Conservation (phyloP, 2,888 invertebrate genomes). For the Caenorhabditis zanzibari region DNA sequence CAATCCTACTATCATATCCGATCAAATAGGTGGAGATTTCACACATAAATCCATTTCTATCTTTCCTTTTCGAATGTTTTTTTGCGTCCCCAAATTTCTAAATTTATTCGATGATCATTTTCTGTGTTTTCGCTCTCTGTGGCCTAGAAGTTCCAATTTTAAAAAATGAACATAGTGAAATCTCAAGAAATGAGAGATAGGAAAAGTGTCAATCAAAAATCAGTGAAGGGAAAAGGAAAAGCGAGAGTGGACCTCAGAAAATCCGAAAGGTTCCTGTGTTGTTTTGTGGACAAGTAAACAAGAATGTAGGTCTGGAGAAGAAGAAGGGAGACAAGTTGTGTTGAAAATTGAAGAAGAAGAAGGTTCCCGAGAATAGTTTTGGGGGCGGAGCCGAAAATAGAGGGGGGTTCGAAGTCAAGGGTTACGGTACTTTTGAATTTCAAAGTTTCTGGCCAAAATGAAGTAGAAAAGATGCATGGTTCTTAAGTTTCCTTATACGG, state of each 20-base stretch:
- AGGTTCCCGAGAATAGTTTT: neutral
- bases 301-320: conserved; percentile 18
- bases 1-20: neutral
- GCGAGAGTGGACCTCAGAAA: conserved; percentile 10
- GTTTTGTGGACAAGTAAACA: conserved; percentile 53
- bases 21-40: neutral
- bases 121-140: neutral
- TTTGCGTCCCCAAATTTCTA: too few species aligned
- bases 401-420: too few species aligned
- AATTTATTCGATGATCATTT: too few species aligned
- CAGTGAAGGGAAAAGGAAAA: conserved; percentile 8
- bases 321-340: neutral
- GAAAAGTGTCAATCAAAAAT: conserved; percentile 57
- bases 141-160: too few species aligned
- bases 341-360: neutral
- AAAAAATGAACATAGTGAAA: neutral
- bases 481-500: too few species aligned
- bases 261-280: conserved; percentile 4
- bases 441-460: too few species aligned
- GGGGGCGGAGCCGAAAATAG: too few species aligned
- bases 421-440: too few species aligned
- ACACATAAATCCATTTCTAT: neutral
- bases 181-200: conserved; percentile 6
- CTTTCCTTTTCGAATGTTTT: neutral
- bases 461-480: too few species aligned